These are phyloP conservation scores for Alethe castanea DNA, from an alignment of 2,113 vertebrate genomes.

Conservation along the genomic window DNA sequence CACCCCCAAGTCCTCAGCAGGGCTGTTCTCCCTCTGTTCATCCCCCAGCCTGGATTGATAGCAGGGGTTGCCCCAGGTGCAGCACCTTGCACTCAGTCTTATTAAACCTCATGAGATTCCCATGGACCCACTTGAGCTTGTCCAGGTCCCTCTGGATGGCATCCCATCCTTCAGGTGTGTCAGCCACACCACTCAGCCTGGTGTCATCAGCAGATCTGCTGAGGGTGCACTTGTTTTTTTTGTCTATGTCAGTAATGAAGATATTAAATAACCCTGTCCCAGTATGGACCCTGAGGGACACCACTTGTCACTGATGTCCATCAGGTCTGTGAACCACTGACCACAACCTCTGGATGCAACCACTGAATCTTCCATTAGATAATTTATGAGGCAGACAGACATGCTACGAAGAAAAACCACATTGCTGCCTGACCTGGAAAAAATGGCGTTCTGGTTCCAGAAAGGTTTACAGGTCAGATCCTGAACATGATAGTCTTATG, in stretches of 20 bases:
- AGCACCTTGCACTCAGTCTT: neutral
- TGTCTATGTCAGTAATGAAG: neutral
- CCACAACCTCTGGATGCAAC: neutral
- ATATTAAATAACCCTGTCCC: neutral
- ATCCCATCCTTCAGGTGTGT: neutral
- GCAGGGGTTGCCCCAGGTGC: neutral
- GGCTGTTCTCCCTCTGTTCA: neutral
- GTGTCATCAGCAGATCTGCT: neutral
- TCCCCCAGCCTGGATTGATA: neutral
- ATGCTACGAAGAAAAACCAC: neutral
- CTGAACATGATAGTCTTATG: neutral
- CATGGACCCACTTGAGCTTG: fast-evolving
- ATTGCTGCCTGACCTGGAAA: neutral
- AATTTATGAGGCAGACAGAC: neutral
- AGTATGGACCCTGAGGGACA: neutral
- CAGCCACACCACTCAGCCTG: neutral
- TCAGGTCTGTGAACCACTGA: neutral
- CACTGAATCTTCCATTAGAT: neutral
- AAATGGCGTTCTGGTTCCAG: neutral
- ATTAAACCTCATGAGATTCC: neutral
- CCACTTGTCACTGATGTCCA: neutral
- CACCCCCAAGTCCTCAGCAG: neutral
- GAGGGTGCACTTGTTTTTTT: neutral
- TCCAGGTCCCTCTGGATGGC: neutral
- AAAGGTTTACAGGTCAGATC: neutral